phyloP scores from a whole-genome alignment of 1,140 invertebrate genomes.

The Nasonia vitripennis region DNA sequence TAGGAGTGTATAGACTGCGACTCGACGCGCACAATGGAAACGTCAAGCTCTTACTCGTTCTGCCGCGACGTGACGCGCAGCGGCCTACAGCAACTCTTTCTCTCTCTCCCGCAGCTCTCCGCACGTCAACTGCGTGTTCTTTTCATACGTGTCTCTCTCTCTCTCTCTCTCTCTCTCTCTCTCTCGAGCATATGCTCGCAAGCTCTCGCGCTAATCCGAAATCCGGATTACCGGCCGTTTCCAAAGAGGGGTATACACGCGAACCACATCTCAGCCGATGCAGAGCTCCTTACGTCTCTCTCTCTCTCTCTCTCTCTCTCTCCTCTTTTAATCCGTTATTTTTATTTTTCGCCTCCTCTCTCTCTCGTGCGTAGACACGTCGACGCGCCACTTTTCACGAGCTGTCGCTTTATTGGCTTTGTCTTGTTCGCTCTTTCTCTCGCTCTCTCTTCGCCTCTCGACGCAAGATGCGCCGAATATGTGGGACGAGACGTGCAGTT shows the following conservation, averaged over 20 bases:
- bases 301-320: not conserved
- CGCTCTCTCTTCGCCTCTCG: not conserved
- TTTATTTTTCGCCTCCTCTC: not conserved
- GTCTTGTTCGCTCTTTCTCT: not conserved
- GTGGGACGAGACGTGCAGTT: not conserved
- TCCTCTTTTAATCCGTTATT: not conserved
- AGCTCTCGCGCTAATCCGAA: slow-evolving; percentile 64
- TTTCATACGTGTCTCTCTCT: not conserved
- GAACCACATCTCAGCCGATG: not conserved
- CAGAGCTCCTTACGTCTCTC: not conserved
- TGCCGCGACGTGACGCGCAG: not conserved
- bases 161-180: not conserved
- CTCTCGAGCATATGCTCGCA: not conserved
- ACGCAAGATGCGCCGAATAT: not conserved
- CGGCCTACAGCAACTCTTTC: not conserved
- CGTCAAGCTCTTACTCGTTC: not conserved
- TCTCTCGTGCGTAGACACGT: not conserved
- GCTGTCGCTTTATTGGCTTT: slow-evolving; percentile 6
- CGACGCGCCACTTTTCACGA: not conserved
- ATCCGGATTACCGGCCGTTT: slow-evolving; percentile 65
- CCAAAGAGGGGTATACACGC: not conserved
- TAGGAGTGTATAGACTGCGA: not conserved
- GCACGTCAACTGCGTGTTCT: slow-evolving; percentile 55
- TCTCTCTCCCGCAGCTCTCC: not conserved
- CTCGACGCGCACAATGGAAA: not conserved